A percentile compares a stretch with the other conserved stretches of the same genome.
Conservation (phyloP, 2,797 vertebrate species). For the Pseudotriccus pelzelni region DNA sequence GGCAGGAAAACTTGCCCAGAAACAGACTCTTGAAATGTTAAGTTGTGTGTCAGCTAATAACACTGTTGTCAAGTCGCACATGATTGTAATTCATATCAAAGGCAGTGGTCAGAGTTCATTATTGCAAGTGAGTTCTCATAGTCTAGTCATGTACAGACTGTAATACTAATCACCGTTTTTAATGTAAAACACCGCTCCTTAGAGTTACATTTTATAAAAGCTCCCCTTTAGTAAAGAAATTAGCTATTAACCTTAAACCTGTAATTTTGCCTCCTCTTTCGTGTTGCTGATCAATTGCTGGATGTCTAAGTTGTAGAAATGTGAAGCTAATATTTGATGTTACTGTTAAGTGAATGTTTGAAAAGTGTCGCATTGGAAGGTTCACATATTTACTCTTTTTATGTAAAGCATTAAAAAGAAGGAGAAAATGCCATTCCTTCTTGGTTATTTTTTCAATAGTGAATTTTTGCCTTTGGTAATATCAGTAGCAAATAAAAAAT, state of each 20-base stretch:
- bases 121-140: background rate
- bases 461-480: background rate
- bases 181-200: background rate
- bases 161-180: background rate
- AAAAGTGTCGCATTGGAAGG: background rate
- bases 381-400: background rate
- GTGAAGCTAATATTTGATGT: background rate
- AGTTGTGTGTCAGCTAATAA: background rate
- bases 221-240: background rate
- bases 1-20: background rate
- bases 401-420: background rate
- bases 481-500: background rate
- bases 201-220: background rate
- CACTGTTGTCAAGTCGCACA: background rate
- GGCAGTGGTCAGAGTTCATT: background rate
- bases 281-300: background rate
- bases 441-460: background rate
- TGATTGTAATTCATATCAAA: constrained; percentile 23
- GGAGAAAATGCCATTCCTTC: background rate
- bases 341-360: background rate
- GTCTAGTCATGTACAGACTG: background rate
- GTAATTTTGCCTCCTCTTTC: background rate
- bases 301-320: background rate
- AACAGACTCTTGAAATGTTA: background rate
- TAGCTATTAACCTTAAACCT: constrained; percentile 32